Percentiles rank a stretch among this genome's conserved stretches.
phyloP scores from a whole-genome alignment of 2,797 vertebrate genomes.

The Arctocebus calabarensis region DNA sequence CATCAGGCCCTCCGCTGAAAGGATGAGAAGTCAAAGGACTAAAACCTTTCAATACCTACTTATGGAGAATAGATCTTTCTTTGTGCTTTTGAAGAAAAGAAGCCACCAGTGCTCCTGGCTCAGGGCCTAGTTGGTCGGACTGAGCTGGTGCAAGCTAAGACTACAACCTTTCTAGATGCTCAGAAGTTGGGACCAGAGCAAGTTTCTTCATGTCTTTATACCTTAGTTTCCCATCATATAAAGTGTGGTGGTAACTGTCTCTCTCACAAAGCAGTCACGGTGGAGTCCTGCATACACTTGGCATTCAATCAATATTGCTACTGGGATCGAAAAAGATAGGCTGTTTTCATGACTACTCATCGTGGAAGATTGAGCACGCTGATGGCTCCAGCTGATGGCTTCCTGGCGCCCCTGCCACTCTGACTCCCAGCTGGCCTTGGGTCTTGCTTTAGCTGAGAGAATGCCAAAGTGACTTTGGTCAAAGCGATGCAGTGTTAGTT shows the following conservation, averaged over 20 bases:
- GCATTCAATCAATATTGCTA: background rate
- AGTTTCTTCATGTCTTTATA: background rate
- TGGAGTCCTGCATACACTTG: background rate
- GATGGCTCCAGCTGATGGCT: background rate
- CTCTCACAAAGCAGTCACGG: background rate
- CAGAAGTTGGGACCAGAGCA: background rate
- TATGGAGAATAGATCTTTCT: background rate
- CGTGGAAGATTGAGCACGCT: background rate
- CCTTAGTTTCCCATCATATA: background rate
- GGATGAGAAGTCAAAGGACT: background rate
- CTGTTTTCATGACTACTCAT: background rate
- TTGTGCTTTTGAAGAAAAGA: constrained; percentile 23
- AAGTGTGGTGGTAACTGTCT: background rate
- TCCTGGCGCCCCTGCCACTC: background rate
- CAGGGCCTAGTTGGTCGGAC: background rate
- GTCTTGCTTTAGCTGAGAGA: background rate
- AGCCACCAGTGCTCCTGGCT: background rate
- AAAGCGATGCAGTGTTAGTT: background rate
- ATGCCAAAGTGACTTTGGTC: background rate
- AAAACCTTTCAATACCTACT: background rate
- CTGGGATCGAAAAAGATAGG: background rate
- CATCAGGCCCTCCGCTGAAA: background rate
- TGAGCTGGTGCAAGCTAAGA: background rate
- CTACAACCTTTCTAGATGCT: background rate
- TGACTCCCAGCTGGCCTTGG: background rate